Evolutionary conservation across 2,888 invertebrate genomes (phyloP), one percentile per base, ranked within the genome.

Genomic region (Cataglyphis rosenhaueri): DNA sequence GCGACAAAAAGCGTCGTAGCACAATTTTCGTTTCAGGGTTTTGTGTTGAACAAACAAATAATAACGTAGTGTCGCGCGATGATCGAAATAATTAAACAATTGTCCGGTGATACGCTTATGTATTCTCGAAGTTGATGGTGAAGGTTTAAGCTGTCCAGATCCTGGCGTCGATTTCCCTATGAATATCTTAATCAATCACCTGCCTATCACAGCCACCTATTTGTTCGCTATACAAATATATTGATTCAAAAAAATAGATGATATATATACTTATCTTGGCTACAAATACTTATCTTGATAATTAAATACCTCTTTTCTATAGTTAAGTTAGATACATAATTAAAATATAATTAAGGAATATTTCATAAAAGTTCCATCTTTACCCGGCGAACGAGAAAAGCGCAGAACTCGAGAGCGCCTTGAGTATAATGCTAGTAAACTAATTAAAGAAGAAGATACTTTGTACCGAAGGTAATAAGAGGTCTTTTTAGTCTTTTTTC

Each of bases 321-420:
- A 78, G 35, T 41, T 25, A 59, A 79, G 59, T 59, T 71, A 57
- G 57, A 70, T 57, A 29, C 18, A 21, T 71, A 79, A 59, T 79
- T 79, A 79, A 79, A 79, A 79, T 79, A 73, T 81, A 75, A 81
- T 74, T 81, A 81, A 74, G 48, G 62, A 81, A 74, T 74, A 75
- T 81, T 81, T 81, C 62, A 81, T 74, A 61, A 81, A 81, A 81
- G 81, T 74, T 74, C 38, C 38, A 3, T 10, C 48, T 48, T n/a
- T 29, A 62, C 2, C 61, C 48, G n/a, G n/a, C 29, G 48, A 44
- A 18, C 10, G 25, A 35, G 35, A 44, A 29, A 38, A 10, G 38
- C 18, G 9, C 18, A 25, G 41, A 25, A 48, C n/a, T 18, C 18
- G 59, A n/a, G 62, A 52, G 74, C 12, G 38, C 48, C 10, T 35